Conservation (phyloP, 2,888 invertebrate species). For the Limnephilus marmoratus region DNA sequence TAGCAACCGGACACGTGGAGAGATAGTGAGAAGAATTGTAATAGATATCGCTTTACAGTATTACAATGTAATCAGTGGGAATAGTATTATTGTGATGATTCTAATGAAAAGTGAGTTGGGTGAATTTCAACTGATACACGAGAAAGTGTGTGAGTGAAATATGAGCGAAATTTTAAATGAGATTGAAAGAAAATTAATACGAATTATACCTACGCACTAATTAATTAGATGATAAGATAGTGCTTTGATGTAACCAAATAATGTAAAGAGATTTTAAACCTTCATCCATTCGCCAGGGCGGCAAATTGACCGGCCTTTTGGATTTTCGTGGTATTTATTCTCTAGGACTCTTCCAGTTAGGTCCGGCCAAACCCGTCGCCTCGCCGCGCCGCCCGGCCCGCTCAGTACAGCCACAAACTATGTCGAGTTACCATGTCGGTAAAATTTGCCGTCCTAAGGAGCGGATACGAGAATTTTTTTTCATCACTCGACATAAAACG, state of each 20-base stretch:
- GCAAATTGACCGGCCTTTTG: too few species aligned
- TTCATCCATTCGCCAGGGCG: too few species aligned
- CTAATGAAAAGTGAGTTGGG: not conserved
- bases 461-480: too few species aligned
- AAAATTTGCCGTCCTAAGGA: too few species aligned
- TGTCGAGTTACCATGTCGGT: too few species aligned
- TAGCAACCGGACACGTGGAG: not conserved
- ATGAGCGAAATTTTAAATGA: not conserved
- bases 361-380: too few species aligned
- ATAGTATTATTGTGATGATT: not conserved
- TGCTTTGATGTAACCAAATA: not conserved
- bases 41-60: not conserved
- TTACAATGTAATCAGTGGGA: not conserved
- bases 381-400: too few species aligned
- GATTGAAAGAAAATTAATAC: not conserved
- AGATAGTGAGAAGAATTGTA: not conserved
- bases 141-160: constrained; percentile 21
- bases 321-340: too few species aligned
- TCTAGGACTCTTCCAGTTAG: too few species aligned
- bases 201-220: not conserved
- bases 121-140: not conserved
- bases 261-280: not conserved
- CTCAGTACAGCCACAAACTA: too few species aligned
- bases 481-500: too few species aligned
- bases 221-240: not conserved